A percentile compares a stretch with the other conserved stretches of the same genome.
phyloP scores from a whole-genome alignment of 2,888 invertebrate genomes.

The Athrips mouffetella region DNA sequence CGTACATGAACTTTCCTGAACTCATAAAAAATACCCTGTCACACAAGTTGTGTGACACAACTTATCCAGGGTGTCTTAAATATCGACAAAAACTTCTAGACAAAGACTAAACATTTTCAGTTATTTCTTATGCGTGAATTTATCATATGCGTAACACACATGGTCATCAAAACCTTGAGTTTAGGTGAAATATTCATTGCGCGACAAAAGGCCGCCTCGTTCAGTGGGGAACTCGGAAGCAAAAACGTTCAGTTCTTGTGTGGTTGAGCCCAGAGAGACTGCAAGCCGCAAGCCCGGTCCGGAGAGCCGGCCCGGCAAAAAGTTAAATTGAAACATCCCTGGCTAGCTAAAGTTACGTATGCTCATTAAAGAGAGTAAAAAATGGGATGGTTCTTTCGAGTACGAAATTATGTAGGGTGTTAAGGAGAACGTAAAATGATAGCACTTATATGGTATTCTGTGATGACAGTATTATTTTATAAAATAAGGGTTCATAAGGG shows the following conservation, averaged over 20 bases:
- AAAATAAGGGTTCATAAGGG: too few species aligned
- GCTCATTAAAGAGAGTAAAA: slow-evolving; percentile 14
- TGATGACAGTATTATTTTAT: too few species aligned
- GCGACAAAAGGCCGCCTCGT: slow-evolving; percentile 25
- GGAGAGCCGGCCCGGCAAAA: slow-evolving; percentile 36
- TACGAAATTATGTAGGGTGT: neutral
- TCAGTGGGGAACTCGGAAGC: neutral
- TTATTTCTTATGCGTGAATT: too few species aligned
- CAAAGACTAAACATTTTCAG: too few species aligned
- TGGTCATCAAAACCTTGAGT: neutral
- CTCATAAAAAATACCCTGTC: too few species aligned
- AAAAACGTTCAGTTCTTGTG: slow-evolving; percentile 11
- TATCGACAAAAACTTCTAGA: too few species aligned
- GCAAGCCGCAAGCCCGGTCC: slow-evolving; percentile 37
- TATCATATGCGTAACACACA: neutral
- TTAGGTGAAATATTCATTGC: slow-evolving; percentile 19
- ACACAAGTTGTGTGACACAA: too few species aligned
- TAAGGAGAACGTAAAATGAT: neutral
- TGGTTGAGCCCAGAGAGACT: slow-evolving; percentile 19
- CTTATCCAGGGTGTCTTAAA: too few species aligned
- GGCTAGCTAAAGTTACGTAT: slow-evolving; percentile 22
- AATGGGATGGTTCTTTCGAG: neutral
- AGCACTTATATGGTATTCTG: too few species aligned
- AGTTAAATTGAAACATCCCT: slow-evolving; percentile 60
- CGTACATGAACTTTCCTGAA: too few species aligned